Base-by-base conservation (phyloP, 2,113 vertebrate species). In the Pachypanchax playfairii region DNA sequence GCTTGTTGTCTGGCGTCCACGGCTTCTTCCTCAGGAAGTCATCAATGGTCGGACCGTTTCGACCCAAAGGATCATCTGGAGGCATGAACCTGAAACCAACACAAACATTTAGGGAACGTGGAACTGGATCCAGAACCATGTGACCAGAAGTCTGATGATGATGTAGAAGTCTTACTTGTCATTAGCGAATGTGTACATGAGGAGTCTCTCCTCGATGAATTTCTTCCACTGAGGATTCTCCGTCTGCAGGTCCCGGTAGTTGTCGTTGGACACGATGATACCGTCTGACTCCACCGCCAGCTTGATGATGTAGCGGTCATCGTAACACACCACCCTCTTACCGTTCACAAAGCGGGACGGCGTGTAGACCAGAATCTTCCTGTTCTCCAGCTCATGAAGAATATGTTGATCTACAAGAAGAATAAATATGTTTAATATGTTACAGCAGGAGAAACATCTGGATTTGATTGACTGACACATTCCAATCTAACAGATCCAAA, bases 101-200 rank as follows among this genome's bases (percentile, higher is more conserved):
- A 50, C 25, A 61, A 4, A 20, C 6, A 36, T 11, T n/a, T n/a
- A n/a, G n/a, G n/a, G n/a, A n/a, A n/a, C n/a, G n/a, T n/a, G n/a
- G n/a, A 15, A 17, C 38, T 4, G 43, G 35, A 14, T 20, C 41
- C 17, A 24, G 21, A 20, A 8, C 14, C 1, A 6, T 8, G 24
- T 24, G 4, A 18, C 8, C 9, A 25, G 3, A 14, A 25, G 22
- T 7, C 35, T 13, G 31, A 11, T 2, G 7, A 33, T 33, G 31
- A 47, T n/a, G n/a, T n/a, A n/a, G n/a, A n/a, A n/a, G n/a, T n/a
- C 92, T 29, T 80, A 96, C 95, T 92, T 95, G 86, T 97, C 92
- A 0, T 93, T 96, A 66, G 94, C 95, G 1, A 97, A 97, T 4
- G 93, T 94, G 88, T 94, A 97, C 95, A 96, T 97, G 55, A 97